Evolutionary conservation across 2,888 invertebrate genomes (phyloP).

Genomic region (Cheilosia urbana): DNA sequence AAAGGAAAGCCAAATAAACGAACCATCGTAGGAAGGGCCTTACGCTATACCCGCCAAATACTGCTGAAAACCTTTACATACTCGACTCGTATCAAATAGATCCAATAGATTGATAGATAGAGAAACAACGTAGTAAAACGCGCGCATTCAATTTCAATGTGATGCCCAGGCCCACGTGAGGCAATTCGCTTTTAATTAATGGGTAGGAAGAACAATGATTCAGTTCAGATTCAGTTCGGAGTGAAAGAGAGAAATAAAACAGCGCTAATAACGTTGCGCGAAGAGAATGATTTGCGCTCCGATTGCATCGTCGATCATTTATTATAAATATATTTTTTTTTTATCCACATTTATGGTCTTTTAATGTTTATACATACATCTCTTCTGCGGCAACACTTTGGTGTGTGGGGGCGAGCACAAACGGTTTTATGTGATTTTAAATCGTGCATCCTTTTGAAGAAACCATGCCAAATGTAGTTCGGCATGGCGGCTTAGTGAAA

Average conservation of each 20-base stretch:
- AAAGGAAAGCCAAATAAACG: slow-evolving; percentile 24
- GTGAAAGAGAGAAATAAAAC: slow-evolving; percentile 49
- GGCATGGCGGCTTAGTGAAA: slow-evolving; percentile 56
- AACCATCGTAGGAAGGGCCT: neutral
- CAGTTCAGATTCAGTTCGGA: slow-evolving; percentile 20
- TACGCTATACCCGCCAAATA: slow-evolving; percentile 7
- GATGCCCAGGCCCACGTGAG: slow-evolving; percentile 74
- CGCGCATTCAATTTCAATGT: slow-evolving; percentile 47
- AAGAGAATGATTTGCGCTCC: slow-evolving; percentile 45
- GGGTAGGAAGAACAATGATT: slow-evolving; percentile 75
- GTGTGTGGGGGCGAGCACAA: slow-evolving; percentile 58
- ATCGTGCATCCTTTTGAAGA: slow-evolving; percentile 66
- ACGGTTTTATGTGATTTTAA: slow-evolving; percentile 58
- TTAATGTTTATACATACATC: slow-evolving; percentile 29
- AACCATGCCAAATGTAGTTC: slow-evolving; percentile 59
- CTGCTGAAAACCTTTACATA: slow-evolving; percentile 41
- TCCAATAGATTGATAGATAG: slow-evolving; percentile 53
- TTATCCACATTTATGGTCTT: slow-evolving; percentile 11
- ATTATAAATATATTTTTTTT: slow-evolving; percentile 9
- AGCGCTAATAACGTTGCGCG: slow-evolving; percentile 65
- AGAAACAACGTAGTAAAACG: slow-evolving; percentile 32
- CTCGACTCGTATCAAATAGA: slow-evolving; percentile 44
- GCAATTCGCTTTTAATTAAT: slow-evolving; percentile 72
- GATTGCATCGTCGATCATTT: slow-evolving; percentile 65
- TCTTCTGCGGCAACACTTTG: slow-evolving; percentile 22